Conservation (phyloP, 2,113 vertebrate genomes). For the Ariopsis seemanni region DNA sequence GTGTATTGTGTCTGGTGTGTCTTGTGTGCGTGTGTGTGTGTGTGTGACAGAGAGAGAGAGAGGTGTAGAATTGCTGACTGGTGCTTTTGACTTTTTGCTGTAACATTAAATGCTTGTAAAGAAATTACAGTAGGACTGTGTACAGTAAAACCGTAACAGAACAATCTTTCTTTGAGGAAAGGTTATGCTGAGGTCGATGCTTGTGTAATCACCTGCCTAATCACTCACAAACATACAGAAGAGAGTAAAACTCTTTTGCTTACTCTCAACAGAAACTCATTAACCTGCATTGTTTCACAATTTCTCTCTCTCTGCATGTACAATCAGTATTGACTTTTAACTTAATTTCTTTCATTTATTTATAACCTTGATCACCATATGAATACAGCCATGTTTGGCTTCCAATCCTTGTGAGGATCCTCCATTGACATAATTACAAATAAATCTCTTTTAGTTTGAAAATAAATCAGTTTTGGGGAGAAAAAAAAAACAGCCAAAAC, state of each 20-base stretch:
- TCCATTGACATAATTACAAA: neutral
- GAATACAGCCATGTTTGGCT: neutral
- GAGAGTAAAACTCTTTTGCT: conserved; percentile 24
- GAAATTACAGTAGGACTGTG: conserved; percentile 13
- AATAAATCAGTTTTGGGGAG: neutral
- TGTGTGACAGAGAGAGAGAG: neutral
- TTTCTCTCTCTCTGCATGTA: conserved; percentile 31
- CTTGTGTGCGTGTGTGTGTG: neutral
- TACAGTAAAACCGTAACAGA: conserved; percentile 37
- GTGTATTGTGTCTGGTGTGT: conserved; percentile 5
- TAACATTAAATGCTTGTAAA: conserved; percentile 22
- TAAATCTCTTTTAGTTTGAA: neutral
- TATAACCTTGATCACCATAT: conserved; percentile 45
- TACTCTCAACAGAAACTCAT: conserved; percentile 31
- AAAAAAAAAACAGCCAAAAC: neutral
- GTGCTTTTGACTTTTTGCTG: neutral
- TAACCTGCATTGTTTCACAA: conserved; percentile 6
- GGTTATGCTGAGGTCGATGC: neutral
- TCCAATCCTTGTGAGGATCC: neutral
- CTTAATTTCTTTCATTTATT: conserved; percentile 48
- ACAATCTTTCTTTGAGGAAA: conserved; percentile 19
- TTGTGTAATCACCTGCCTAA: conserved; percentile 17
- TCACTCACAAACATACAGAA: conserved; percentile 36
- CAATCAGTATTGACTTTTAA: conserved; percentile 48
- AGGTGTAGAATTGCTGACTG: conserved; percentile 20